A percentile compares a stretch with the other conserved stretches of the same genome.
These are phyloP conservation scores for Porites evermanni DNA, from an alignment of 92 coral and sea anemone species.

Conservation along the genomic window DNA sequence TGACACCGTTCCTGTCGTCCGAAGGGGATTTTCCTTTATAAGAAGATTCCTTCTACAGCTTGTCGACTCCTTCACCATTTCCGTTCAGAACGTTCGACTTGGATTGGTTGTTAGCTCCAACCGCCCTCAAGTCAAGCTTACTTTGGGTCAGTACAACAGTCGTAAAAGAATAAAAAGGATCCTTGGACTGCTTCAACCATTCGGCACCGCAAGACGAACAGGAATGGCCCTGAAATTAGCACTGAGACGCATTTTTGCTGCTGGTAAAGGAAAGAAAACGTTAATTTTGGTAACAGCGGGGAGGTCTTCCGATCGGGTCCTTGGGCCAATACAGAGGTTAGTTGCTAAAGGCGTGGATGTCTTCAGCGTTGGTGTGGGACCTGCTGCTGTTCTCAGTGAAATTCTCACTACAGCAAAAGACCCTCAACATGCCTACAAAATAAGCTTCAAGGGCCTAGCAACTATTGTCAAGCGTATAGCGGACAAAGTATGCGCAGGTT, in stretches of 20 bases:
- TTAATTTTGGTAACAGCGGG: slow-evolving; percentile 65
- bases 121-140: slow-evolving; percentile 54
- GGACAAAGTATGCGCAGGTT: slow-evolving; percentile 75
- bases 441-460: slow-evolving; percentile 37
- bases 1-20: slow-evolving; percentile 73
- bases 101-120: slow-evolving; percentile 59
- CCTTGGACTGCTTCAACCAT: slow-evolving; percentile 12
- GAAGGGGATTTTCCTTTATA: slow-evolving; percentile 51
- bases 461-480: slow-evolving; percentile 51
- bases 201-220: slow-evolving; percentile 54
- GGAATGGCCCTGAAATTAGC: slow-evolving; percentile 59
- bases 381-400: slow-evolving; percentile 42
- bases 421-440: slow-evolving; percentile 75
- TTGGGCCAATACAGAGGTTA: slow-evolving; percentile 65
- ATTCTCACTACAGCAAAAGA: slow-evolving; percentile 69
- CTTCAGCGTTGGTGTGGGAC: slow-evolving; percentile 67
- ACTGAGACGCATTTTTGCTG: slow-evolving; percentile 24
- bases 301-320: slow-evolving; percentile 57
- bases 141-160: slow-evolving; percentile 45
- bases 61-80: slow-evolving; percentile 63
- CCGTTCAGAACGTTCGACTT: slow-evolving; percentile 59
- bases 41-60: slow-evolving; percentile 63
- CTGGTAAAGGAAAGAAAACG: slow-evolving; percentile 63
- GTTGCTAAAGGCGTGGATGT: slow-evolving; percentile 61
- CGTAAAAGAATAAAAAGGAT: slow-evolving; percentile 35